Conservation (phyloP, 2,797 vertebrate genomes). For the Amazona ochrocephala region DNA sequence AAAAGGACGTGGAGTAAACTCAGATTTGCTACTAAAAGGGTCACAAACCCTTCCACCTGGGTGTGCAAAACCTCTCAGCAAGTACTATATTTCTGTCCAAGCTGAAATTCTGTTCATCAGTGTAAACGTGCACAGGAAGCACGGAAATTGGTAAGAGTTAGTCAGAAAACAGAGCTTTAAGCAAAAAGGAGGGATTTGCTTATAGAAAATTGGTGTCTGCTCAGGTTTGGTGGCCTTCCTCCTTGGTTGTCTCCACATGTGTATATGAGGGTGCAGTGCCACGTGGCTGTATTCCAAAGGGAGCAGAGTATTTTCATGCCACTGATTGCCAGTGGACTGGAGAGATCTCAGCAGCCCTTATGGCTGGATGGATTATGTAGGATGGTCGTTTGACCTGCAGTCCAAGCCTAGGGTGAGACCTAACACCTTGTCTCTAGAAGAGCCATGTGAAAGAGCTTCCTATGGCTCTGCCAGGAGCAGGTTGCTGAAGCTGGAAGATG, state of each 20-base stretch:
- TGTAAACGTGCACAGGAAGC: neutral
- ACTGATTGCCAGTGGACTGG: neutral
- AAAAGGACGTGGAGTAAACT: neutral
- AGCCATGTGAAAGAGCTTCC: neutral
- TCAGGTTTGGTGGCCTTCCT: neutral
- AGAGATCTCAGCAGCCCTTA: neutral
- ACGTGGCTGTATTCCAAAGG: neutral
- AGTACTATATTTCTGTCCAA: neutral
- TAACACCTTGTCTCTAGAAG: rapidly evolving
- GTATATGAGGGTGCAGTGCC: rapidly evolving
- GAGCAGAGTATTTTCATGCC: rapidly evolving
- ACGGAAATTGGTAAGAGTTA: neutral
- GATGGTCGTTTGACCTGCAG: too few species aligned
- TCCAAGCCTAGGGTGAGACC: neutral
- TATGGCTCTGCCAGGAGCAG: rapidly evolving
- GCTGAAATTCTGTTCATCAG: neutral
- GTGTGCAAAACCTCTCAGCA: neutral
- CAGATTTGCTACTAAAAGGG: neutral
- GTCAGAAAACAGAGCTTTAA: neutral
- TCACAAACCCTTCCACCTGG: neutral
- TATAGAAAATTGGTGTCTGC: neutral
- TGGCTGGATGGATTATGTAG: neutral
- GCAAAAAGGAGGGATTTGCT: neutral
- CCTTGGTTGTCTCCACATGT: neutral
- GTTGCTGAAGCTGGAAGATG: neutral